Evolutionary conservation across 2,797 vertebrate genomes (phyloP).

Genomic region (Scyliorhinus canicula): DNA sequence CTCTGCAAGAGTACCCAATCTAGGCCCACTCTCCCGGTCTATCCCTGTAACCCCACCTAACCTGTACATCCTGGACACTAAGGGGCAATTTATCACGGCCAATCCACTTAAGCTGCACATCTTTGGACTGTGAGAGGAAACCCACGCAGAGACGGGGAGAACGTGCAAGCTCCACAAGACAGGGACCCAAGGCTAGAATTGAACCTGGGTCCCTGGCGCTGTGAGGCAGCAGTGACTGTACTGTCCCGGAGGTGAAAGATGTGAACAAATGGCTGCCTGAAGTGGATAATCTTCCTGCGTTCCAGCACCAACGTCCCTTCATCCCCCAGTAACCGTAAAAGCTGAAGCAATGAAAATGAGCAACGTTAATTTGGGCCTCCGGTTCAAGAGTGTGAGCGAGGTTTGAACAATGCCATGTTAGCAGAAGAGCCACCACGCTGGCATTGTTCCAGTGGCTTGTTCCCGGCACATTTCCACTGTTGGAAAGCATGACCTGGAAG

Average conservation of each 20-base stretch:
- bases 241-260: not conserved
- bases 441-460: not conserved
- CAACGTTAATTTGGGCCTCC: not conserved
- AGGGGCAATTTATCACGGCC: no score
- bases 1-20: no score
- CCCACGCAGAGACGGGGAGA: no score
- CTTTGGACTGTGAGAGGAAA: no score
- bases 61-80: no score
- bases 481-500: not conserved
- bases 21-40: no score
- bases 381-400: not conserved
- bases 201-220: no score
- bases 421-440: not conserved
- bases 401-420: not conserved
- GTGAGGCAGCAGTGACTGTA: no score
- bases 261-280: not conserved
- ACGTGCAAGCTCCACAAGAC: no score
- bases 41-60: no score
- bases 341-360: not conserved
- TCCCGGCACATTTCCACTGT: not conserved
- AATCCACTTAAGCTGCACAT: no score
- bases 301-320: not conserved
- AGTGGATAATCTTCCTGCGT: not conserved
- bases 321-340: not conserved
- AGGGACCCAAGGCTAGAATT: no score